A percentile compares a stretch with the other conserved stretches of the same genome.
Evolutionary conservation across 2,797 vertebrate genomes (phyloP).

Genomic region (Alauda arvensis): DNA sequence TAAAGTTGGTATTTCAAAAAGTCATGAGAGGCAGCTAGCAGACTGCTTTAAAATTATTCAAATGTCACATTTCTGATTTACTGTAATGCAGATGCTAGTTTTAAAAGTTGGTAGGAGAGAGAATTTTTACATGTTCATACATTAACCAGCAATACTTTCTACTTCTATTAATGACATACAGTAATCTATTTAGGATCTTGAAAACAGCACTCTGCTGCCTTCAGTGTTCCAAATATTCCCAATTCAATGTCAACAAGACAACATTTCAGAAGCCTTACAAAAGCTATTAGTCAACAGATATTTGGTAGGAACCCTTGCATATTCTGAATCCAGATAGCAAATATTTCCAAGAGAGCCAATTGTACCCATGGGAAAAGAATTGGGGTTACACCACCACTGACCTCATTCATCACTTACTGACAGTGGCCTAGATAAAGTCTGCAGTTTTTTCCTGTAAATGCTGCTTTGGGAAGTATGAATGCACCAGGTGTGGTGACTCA

Average conservation of each 20-base stretch:
- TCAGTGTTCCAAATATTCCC: not conserved
- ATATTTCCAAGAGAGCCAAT: constrained; percentile 18
- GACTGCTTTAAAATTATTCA: not conserved
- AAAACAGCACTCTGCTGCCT: not conserved
- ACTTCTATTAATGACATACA: not conserved
- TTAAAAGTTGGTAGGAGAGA: not conserved
- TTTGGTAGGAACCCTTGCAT: not conserved
- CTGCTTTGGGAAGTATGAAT: constrained; percentile 28
- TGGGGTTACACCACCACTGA: constrained; percentile 44
- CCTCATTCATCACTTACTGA: constrained; percentile 66
- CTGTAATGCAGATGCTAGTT: not conserved
- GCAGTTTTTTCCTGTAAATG: constrained; percentile 24
- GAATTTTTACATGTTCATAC: not conserved
- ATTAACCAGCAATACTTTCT: not conserved
- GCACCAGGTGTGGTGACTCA: not conserved
- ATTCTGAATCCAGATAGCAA: not conserved
- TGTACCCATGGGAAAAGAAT: constrained; percentile 15
- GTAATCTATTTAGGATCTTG: not conserved
- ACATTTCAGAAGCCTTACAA: not conserved
- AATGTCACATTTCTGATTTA: not conserved
- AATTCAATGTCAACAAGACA: not conserved
- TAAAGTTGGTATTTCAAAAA: constrained; percentile 7
- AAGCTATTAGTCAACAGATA: constrained; percentile 2
- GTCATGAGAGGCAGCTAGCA: not conserved
- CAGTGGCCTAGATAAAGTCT: constrained; percentile 59